phyloP scores from a whole-genome alignment of 2,113 vertebrate species.

The Cochlearius cochlearius region DNA sequence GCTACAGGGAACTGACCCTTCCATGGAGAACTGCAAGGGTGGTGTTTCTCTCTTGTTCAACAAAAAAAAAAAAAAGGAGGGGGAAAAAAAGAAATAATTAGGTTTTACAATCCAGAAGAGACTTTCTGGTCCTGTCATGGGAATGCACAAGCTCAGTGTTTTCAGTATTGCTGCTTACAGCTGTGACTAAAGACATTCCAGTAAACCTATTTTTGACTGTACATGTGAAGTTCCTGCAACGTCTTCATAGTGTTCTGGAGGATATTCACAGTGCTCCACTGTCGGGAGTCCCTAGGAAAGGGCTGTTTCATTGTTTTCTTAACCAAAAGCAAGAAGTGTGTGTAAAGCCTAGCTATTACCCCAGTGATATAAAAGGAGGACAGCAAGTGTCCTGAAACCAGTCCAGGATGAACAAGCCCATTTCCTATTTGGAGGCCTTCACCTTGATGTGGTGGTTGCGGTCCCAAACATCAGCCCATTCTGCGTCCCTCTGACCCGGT shows the following conservation, averaged over 20 bases:
- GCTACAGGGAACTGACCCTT: background rate
- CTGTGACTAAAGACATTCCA: conserved; percentile 75
- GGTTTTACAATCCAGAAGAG: conserved; percentile 29
- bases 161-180: conserved; percentile 66
- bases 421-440: background rate
- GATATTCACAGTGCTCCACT: background rate
- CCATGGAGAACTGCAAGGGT: background rate
- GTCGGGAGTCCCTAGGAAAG: background rate
- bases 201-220: conserved; percentile 76
- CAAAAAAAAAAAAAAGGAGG: background rate
- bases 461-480: background rate
- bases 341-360: background rate
- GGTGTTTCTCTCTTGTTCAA: background rate
- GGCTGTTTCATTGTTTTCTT: background rate
- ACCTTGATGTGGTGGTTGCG: background rate
- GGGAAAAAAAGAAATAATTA: background rate
- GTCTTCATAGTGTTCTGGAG: background rate
- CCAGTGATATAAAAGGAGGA: background rate
- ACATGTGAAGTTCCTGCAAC: background rate
- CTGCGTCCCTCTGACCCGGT: background rate
- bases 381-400: background rate
- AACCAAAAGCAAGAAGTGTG: background rate
- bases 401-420: background rate
- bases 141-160: conserved; percentile 63
- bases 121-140: conserved; percentile 41